These are phyloP conservation scores for Catharus ustulatus DNA, from an alignment of 2,797 vertebrate species.

Conservation along the genomic window DNA sequence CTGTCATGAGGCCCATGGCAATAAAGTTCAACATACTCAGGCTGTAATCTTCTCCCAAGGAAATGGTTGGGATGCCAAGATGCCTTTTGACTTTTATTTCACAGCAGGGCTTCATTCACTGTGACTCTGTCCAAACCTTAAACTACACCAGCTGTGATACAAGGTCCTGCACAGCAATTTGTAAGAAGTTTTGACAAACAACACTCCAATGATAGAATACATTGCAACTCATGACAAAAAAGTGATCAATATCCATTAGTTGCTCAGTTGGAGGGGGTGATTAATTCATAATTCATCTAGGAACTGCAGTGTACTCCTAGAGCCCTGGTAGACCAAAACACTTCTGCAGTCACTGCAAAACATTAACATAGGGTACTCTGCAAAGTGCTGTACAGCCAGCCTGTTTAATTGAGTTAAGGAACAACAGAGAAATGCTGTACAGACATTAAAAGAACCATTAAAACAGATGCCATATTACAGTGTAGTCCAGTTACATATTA, in stretches of 20 bases:
- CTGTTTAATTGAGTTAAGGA: constrained; percentile 70
- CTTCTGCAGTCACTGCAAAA: constrained; percentile 52
- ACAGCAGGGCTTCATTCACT: constrained; percentile 88
- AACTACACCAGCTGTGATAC: constrained; percentile 84
- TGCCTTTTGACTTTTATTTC: constrained; percentile 85
- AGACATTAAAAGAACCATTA: constrained; percentile 31
- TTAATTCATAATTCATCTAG: constrained; percentile 57
- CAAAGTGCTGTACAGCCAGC: constrained; percentile 62
- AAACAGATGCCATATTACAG: constrained; percentile 37
- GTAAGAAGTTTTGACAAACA: constrained; percentile 76
- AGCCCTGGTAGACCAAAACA: constrained; percentile 36
- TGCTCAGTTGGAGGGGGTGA: constrained; percentile 17
- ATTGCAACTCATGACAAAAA: constrained; percentile 62
- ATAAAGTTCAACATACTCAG: constrained; percentile 86
- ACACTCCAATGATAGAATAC: constrained; percentile 63
- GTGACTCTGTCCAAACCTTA: constrained; percentile 84
- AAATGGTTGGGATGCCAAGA: constrained; percentile 98
- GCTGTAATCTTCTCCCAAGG: constrained; percentile 93
- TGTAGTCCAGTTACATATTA: constrained; percentile 10
- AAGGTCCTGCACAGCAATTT: constrained; percentile 75
- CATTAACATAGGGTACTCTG: constrained; percentile 57
- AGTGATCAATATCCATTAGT: constrained; percentile 62
- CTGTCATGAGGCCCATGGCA: constrained; percentile 87
- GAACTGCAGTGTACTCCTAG: constrained; percentile 32
- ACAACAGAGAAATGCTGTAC: constrained; percentile 43